Conservation (phyloP, 2,888 invertebrate genomes). For the Cantharis flavilabris region DNA sequence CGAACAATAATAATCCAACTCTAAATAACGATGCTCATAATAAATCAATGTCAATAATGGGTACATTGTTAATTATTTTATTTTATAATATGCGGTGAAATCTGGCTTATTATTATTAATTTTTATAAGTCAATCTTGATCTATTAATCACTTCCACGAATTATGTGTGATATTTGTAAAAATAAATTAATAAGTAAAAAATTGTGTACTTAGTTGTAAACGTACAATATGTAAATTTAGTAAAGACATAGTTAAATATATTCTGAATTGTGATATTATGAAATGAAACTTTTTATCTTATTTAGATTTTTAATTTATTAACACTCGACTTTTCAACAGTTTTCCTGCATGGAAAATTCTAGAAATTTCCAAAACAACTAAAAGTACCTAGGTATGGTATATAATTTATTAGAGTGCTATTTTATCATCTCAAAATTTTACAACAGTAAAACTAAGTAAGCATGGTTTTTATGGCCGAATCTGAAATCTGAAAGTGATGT, state of each 20-base stretch:
- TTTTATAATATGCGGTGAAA: slow-evolving; percentile 17
- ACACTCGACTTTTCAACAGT: neutral
- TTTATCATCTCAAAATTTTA: neutral
- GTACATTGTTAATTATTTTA: neutral
- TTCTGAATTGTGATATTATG: neutral
- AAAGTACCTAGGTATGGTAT: neutral
- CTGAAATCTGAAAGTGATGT: neutral
- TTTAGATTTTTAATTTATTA: neutral
- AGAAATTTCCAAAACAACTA: neutral
- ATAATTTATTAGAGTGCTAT: neutral
- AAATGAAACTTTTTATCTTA: neutral
- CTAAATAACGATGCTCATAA: neutral
- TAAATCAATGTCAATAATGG: neutral
- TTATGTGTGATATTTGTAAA: slow-evolving; percentile 33
- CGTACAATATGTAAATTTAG: neutral
- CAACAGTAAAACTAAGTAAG: neutral
- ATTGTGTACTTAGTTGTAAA: neutral
- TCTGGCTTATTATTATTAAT: slow-evolving; percentile 4
- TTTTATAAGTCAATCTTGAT: slow-evolving; percentile 26
- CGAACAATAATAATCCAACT: slow-evolving; percentile 17
- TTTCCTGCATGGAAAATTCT: neutral
- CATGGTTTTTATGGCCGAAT: neutral
- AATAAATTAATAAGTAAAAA: neutral
- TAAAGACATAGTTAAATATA: neutral
- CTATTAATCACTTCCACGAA: slow-evolving; percentile 34